These are phyloP conservation scores for Drosophila pachea DNA, from an alignment of 1,140 invertebrate genomes.

Conservation along the genomic window DNA sequence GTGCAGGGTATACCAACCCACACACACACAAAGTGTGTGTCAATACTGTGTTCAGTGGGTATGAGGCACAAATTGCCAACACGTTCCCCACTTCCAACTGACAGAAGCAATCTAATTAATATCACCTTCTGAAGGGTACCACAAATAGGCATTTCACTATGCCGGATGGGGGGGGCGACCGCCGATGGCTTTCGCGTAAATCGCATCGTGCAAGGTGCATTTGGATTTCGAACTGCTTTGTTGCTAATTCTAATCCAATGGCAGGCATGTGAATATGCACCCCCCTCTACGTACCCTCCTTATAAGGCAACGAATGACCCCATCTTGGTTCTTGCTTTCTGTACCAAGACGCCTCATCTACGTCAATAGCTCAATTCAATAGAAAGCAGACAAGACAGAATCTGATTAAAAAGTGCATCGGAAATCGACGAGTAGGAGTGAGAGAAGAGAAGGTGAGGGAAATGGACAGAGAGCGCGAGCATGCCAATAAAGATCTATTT, in stretches of 20 bases:
- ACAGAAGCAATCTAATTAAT: conserved; percentile 68
- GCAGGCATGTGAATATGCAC: no score
- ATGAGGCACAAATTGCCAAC: conserved; percentile 42
- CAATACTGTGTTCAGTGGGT: conserved; percentile 23
- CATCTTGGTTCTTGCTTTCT: no score
- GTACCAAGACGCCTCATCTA: conserved; percentile 11
- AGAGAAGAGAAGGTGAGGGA: background rate
- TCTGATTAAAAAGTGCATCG: background rate
- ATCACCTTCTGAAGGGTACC: conserved; percentile 61
- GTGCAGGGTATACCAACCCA: background rate
- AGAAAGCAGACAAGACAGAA: background rate
- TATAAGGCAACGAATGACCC: no score
- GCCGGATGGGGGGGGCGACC: background rate
- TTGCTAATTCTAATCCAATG: conserved; percentile 29
- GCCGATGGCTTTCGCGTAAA: background rate
- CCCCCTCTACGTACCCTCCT: no score
- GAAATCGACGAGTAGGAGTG: no score
- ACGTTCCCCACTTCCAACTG: conserved; percentile 37
- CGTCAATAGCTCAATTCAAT: conserved; percentile 24
- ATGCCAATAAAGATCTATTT: background rate
- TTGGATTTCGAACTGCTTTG: conserved; percentile 9
- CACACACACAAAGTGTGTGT: no score
- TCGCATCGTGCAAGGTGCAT: conserved; percentile 10
- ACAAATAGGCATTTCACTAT: conserved; percentile 18
- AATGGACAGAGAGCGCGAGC: background rate